Evolutionary conservation across 2,888 invertebrate genomes (phyloP).

Genomic region (Spisula solida): DNA sequence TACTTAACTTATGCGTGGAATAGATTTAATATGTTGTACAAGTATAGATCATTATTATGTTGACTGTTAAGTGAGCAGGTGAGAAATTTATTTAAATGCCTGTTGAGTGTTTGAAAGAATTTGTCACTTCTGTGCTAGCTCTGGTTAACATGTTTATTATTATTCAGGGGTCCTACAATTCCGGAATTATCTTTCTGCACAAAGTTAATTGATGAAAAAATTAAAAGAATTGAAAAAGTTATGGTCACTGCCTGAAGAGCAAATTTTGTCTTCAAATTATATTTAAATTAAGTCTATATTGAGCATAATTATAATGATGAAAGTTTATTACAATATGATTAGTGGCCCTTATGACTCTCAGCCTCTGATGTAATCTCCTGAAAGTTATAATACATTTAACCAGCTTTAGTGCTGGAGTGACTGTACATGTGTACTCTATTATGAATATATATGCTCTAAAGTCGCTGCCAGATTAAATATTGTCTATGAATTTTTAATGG

Average conservation of each 20-base stretch:
- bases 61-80: not conserved
- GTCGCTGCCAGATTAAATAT: constrained; percentile 19
- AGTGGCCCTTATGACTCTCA: no score
- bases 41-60: constrained; percentile 10
- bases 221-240: no score
- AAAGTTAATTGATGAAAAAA: no score
- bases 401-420: not conserved
- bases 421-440: not conserved
- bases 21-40: constrained; percentile 2
- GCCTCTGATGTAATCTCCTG: no score
- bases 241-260: no score
- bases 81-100: not conserved
- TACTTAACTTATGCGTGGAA: constrained; percentile 9
- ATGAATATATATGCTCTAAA: not conserved
- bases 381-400: not conserved
- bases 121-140: not conserved
- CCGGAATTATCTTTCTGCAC: no score
- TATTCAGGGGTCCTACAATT: not conserved
- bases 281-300: no score
- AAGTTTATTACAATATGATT: no score
- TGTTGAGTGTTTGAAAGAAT: not conserved
- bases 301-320: no score
- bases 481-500: not conserved
- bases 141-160: not conserved
- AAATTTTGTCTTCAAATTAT: no score